Evolutionary conservation across 2,797 vertebrate species (phyloP), one percentile per base, ranked within the genome.

Genomic region (Glossophaga mutica): DNA sequence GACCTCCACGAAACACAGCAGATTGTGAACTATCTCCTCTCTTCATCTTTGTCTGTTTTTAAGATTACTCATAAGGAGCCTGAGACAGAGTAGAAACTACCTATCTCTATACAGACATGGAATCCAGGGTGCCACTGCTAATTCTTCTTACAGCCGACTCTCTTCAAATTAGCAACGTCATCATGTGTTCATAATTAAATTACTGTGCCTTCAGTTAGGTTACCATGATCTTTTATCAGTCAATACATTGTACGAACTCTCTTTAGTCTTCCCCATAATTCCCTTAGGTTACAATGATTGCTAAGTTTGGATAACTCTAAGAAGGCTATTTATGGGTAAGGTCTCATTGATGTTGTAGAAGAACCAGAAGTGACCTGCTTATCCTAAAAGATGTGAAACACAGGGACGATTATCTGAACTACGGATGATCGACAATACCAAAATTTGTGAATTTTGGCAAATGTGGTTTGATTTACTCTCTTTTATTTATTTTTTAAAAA

Each of bases 141-240:
- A 55, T 34, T 55, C 50, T 79, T 55, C 76, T 91, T n/a, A 19
- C 4, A 59, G 18, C 29, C 46, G 82, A 44, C 22, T 65, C 12
- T 91, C 24, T 94, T 86, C 81, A 73, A 86, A 57, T 34, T 59
- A 73, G 67, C 7, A 39, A 22, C 34, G 14, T 65, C 34, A 59
- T 62, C 14, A 86, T 90, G 57, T 24, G 39, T 79, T 29, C 55
- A 59, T 59, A 84, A 74, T 78, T 87, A 88, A 91, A 82, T 96
- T 26, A 77, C 55, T 94, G 90, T 94, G 50, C 5, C 50, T 74
- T 95, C 46, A 93, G 42, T 81, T 77, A 92, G 88, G n/a, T 87
- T 91, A 81, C 9, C 9, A 0, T 37, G 70, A 59, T 24, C 32
- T 85, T 90, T 92, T 37, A 55, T 82, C 85, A 71, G 29, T 68